phyloP scores from a whole-genome alignment of 2,888 invertebrate species.

The Perizoma affinitatum region DNA sequence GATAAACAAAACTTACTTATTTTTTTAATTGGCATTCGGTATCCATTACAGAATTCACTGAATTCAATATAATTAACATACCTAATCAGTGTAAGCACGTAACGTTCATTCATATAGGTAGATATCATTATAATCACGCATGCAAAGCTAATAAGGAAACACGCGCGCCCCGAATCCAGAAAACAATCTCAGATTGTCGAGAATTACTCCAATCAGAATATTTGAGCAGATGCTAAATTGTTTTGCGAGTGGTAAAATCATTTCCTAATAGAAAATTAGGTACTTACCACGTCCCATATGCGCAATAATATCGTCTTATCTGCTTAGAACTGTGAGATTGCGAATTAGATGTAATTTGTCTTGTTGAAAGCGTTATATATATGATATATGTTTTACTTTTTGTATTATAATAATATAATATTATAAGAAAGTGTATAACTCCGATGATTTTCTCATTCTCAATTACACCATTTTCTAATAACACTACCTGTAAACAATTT shows the following conservation, averaged over 20 bases:
- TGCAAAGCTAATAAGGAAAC: slow-evolving; percentile 43
- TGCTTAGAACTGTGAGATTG: slow-evolving; percentile 1
- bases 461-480: no score
- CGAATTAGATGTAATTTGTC: no score
- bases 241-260: slow-evolving; percentile 21
- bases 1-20: no score
- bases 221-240: slow-evolving; percentile 31
- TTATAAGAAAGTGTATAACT: no score
- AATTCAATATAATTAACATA: not conserved
- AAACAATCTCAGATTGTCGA: slow-evolving; percentile 23
- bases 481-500: no score
- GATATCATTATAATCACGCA: slow-evolving; percentile 34
- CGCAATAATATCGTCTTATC: slow-evolving; percentile 4
- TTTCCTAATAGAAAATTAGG: slow-evolving; percentile 24
- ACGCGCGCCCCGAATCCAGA: slow-evolving; percentile 19
- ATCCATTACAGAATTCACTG: not conserved
- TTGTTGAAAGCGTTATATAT: no score
- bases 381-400: no score
- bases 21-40: not conserved
- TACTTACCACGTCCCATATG: slow-evolving; percentile 8
- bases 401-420: no score
- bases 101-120: not conserved
- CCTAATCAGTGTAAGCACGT: no score
- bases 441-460: no score
- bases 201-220: slow-evolving; percentile 35